Conservation (phyloP, 2,113 vertebrate genomes). For the Asarcornis scutulata region DNA sequence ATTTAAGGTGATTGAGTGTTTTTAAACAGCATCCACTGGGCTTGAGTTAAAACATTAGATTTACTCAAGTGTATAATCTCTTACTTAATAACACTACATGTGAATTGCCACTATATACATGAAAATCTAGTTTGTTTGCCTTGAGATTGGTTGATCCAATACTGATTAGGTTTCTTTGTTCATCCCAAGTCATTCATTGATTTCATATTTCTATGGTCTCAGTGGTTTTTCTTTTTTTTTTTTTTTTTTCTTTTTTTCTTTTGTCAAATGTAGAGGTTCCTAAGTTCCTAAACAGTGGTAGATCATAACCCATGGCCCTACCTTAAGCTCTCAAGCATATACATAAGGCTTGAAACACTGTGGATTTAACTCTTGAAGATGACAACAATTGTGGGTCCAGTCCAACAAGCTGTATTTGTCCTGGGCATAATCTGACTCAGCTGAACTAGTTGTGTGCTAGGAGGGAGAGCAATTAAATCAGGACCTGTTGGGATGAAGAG, state of each 20-base stretch:
- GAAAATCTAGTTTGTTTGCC: not conserved
- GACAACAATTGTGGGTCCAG: not conserved
- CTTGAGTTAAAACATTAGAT: not conserved
- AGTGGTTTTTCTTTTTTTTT: not conserved
- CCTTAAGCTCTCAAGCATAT: not conserved
- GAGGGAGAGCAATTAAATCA: not conserved
- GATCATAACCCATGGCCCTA: not conserved
- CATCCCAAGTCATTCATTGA: not conserved
- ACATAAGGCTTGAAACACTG: not conserved
- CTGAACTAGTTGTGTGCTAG: not conserved
- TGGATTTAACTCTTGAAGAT: not conserved
- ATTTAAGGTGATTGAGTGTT: not conserved
- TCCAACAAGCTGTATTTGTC: not conserved
- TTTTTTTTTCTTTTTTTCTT: not conserved
- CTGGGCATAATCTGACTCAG: not conserved
- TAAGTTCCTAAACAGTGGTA: not conserved
- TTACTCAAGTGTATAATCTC: not conserved
- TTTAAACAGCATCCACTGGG: not conserved
- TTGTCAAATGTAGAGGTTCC: not conserved
- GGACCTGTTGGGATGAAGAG: not conserved
- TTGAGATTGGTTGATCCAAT: not conserved
- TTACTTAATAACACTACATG: not conserved
- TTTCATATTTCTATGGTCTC: not conserved
- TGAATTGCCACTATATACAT: not conserved
- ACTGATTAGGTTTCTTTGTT: not conserved